Percentiles rank a stretch among this genome's conserved stretches.
Conservation (phyloP, 2,888 invertebrate species). For the Drosophila subquinaria region DNA sequence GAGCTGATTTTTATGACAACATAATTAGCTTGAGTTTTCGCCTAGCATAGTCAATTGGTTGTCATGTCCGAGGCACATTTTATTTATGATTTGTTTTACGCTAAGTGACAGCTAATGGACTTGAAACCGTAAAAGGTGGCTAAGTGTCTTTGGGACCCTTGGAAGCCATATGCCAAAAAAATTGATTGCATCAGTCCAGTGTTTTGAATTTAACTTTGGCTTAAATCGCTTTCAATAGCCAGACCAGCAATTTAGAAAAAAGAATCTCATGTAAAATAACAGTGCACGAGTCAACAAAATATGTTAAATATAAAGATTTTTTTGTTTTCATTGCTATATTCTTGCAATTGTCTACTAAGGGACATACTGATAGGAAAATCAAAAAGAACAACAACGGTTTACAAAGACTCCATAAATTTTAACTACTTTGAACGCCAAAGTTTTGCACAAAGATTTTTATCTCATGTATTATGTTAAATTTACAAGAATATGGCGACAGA, state of each 20-base stretch:
- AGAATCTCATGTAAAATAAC: constrained; percentile 5
- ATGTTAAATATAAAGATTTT: not conserved
- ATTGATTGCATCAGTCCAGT: constrained; percentile 40
- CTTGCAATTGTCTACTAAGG: constrained; percentile 14
- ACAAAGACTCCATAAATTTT: constrained; percentile 46
- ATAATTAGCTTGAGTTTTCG: constrained; percentile 57
- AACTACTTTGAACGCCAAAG: constrained; percentile 34
- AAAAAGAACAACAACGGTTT: constrained; percentile 1
- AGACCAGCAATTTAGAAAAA: constrained; percentile 14
- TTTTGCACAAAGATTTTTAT: constrained; percentile 43
- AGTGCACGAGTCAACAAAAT: not conserved
- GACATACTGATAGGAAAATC: not conserved
- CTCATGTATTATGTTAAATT: constrained; percentile 63
- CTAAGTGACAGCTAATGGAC: constrained; percentile 73
- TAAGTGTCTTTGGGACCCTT: constrained; percentile 29
- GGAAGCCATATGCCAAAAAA: constrained; percentile 54
- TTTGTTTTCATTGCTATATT: not conserved
- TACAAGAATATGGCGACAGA: constrained; percentile 40
- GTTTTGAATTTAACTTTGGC: constrained; percentile 52
- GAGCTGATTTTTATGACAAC: constrained; percentile 65
- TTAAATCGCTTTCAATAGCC: constrained; percentile 13
- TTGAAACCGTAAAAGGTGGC: constrained; percentile 61
- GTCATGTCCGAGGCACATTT: constrained; percentile 43
- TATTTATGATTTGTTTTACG: constrained; percentile 70
- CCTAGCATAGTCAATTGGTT: constrained; percentile 33